Evolutionary conservation across 2,888 invertebrate species (phyloP), one percentile per base, ranked within the genome.

Genomic region (Saturnia japonica): DNA sequence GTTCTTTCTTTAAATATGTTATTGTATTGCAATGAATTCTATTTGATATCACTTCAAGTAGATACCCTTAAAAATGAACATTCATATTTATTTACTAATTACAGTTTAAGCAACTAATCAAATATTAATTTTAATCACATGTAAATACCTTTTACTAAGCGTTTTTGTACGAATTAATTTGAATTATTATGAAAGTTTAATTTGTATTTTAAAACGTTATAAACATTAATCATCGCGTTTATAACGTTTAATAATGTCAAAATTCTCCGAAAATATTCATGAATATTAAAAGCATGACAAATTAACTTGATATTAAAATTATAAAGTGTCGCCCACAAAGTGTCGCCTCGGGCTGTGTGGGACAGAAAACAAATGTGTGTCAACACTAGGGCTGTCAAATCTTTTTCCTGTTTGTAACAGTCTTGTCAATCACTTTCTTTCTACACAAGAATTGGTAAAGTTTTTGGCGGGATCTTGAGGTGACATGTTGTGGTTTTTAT

Each of bases 261-360:
- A 64, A 64, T 64, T 40, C 40, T 22, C 40, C 22, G 64, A 64
- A 64, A 40, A 40, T 64, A 40, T 40, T 64, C 64, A 64, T 64
- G 22, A 64, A 64, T 64, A 64, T 64, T 64, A 64, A 64, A 64
- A 64, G 64, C 64, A 64, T 64, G 64, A 64, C 64, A 64, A 64
- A 64, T 64, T 64, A 64, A 64, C 64, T 64, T 40, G 64, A 64
- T 40, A 64, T 64, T 64, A 64, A 64, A 64, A 64, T 64, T 64
- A 64, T 40, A 40, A 64, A 64, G 16, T 64, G 64, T 64, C 64
- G 64, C 64, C 64, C 64, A 64, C 64, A 64, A 40, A 64, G 34
- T 64, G 64, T 64, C 64, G 40, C 64, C 64, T 64, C 40, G 64
- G 64, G 64, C 64, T 64, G 64, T 64, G 64, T 64, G 64, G 64